Evolutionary conservation across 53 echinoderm and acorn worm species (phyloP), one percentile per base, ranked within the genome.

Genomic region (Zoroaster sp.): DNA sequence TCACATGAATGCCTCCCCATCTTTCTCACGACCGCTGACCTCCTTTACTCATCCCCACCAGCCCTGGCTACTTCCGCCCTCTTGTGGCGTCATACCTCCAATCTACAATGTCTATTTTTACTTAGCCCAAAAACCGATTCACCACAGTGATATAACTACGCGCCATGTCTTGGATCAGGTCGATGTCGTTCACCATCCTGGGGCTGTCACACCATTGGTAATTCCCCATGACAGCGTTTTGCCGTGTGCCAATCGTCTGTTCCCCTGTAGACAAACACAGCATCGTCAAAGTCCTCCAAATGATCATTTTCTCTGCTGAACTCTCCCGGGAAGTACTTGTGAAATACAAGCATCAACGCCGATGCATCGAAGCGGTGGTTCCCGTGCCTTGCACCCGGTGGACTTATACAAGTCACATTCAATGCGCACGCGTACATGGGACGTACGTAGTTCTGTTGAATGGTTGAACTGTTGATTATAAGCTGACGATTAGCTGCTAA

Each of bases 401-500:
- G 87, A 32, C 31, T 31, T 39, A 87, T 87, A 39, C 81, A 81
- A 39, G 59, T 42, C 45, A 15, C n/a, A 7, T 81, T 41, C 63
- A 54, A 18, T 17, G 87, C 87, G 28, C 95, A 94, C 32, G 76
- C 12, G 23, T 90, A 72, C 47, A 90, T 59, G 3, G 92, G 95
- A 14, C 68, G 73, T 25, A 92, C 42, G 40, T 87, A 77, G 20
- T 72, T 90, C 30, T 20, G 21, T 30, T 90, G 90, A n/a, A 92
- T 35, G 35, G 85, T 79, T 21, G 92, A 73, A 72, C 92, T 92
- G 78, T 92, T 94, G 20, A 94, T 34, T 40, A 88, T 66, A 3
- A 94, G 88, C 34, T 92, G 92, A 0, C 92, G 87, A 73, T 93
- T 90, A 38, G 95, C 90, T 1, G 88, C 77, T 1, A 46, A 46